Evolutionary conservation across 2,888 invertebrate genomes (phyloP).

Genomic region (Diploptera punctata): DNA sequence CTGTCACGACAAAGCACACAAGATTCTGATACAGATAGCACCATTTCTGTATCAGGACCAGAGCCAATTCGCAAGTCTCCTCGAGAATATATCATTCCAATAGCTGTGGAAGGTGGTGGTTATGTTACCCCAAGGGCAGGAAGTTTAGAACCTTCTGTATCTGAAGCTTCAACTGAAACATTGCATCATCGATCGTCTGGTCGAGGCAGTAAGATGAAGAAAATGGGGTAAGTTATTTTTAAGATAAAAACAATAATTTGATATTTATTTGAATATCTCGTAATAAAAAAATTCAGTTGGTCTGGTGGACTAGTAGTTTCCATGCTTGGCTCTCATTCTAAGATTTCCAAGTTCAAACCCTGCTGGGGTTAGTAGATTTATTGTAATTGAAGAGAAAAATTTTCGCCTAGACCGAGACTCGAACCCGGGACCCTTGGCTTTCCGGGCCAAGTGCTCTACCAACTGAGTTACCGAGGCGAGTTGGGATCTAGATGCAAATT

Average conservation of each 20-base stretch:
- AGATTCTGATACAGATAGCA: slow-evolving; percentile 64
- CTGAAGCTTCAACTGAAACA: slow-evolving; percentile 30
- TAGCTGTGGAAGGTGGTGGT: slow-evolving; percentile 89
- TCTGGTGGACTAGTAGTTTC: no score
- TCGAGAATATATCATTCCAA: slow-evolving; percentile 92
- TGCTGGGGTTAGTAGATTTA: no score
- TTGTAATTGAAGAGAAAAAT: no score
- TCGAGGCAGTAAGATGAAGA: slow-evolving; percentile 62
- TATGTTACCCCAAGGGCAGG: slow-evolving; percentile 79
- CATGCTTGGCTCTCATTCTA: no score
- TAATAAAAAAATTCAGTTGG: no score
- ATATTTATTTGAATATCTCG: no score
- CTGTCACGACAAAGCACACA: slow-evolving; percentile 70
- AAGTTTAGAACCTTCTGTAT: slow-evolving; percentile 64
- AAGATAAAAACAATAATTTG: neutral
- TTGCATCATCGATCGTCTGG: slow-evolving; percentile 6
- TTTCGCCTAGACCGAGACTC: no score
- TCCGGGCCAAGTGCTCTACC: no score
- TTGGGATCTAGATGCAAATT: no score
- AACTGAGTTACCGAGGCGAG: no score
- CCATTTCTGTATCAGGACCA: slow-evolving; percentile 56
- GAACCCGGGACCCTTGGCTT: no score
- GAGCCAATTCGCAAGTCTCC: slow-evolving; percentile 88
- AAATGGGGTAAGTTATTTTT: slow-evolving; percentile 66
- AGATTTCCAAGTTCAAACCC: no score